Evolutionary conservation across 2,113 vertebrate species (phyloP), one percentile per base, ranked within the genome.

Genomic region (Aphyosemion australe): DNA sequence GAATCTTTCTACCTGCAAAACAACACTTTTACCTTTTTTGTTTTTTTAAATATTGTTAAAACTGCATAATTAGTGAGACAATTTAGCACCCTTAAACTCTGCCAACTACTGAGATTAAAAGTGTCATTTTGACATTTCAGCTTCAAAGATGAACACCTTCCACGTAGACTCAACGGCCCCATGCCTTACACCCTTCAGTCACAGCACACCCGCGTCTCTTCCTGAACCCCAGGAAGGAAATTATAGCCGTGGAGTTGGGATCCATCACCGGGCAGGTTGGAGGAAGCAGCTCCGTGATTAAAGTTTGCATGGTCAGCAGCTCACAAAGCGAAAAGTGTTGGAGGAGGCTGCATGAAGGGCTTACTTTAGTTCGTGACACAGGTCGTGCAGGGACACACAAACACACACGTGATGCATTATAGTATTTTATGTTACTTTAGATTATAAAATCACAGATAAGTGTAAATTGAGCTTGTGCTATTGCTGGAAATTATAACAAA

Each of bases 161-260:
- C 48, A 55, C 63, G 65, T 75, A 90, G 83, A 87, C 88, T 83
- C 26, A 6, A 49, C 15, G 67, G 81, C 85, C 80, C 84, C 79
- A 60, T 43, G 72, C 49, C 61, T 61, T 73, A 88, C 76, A 81
- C 69, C 73, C 61, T 63, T 82, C 80, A 72, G 74, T 89, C 86
- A 83, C 65, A 55, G 69, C 83, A 83, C 86, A 80, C 84, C 80
- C 79, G 72, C 73, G 75, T 70, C 72, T 79, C 80, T 87, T 82
- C 83, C 83, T 81, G 74, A 64, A 76, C 75, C 80, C 78, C 78
- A 64, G 78, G 84, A 85, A 89, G 81, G 75, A 89, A 89, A 91
- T 90, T 87, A 91, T 82, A 84, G 74, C 76, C 72, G 55, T 53
- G 7, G 65, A 81, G 65, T 78, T 50, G 39, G 61, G 66, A 84